These are phyloP conservation scores for Elymnias hypermnestra DNA, from an alignment of 1,140 invertebrate genomes.

Conservation along the genomic window DNA sequence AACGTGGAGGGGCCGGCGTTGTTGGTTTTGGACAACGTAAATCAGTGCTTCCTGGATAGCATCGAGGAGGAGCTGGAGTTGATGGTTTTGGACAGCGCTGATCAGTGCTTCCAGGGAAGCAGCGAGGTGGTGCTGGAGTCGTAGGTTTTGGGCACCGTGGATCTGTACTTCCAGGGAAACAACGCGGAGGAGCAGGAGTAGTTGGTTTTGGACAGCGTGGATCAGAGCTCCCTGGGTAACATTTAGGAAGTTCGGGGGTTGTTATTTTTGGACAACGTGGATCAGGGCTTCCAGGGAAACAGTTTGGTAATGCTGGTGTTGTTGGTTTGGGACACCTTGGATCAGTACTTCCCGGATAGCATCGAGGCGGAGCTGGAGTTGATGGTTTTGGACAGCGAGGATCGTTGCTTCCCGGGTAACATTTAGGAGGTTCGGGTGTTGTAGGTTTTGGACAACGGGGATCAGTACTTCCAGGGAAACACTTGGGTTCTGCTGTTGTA, in stretches of 20 bases:
- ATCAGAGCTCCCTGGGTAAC: constrained; percentile 34
- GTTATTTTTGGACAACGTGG: constrained; percentile 49
- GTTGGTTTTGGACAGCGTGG: constrained; percentile 53
- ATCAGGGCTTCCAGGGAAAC: constrained; percentile 42
- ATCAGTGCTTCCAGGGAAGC: constrained; percentile 68
- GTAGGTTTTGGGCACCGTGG: constrained; percentile 50
- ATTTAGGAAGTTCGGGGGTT: constrained; percentile 27
- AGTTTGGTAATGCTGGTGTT: constrained; percentile 23
- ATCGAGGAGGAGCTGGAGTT: constrained; percentile 19
- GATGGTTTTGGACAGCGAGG: constrained; percentile 50
- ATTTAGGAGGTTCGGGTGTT: constrained; percentile 33
- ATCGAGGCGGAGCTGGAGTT: constrained; percentile 24
- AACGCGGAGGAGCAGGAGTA: constrained; percentile 28
- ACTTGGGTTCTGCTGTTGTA: constrained; percentile 28
- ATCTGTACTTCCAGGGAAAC: constrained; percentile 57
- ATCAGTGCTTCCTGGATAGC: constrained; percentile 31
- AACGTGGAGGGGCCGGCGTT: constrained; percentile 26
- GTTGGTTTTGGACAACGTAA: constrained; percentile 49
- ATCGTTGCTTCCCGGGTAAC: constrained; percentile 66
- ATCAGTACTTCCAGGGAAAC: constrained; percentile 62
- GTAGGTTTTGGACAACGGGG: constrained; percentile 49
- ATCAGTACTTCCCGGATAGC: constrained; percentile 51
- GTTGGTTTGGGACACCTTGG: neutral
- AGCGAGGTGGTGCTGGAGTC: constrained; percentile 36
- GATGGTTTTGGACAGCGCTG: constrained; percentile 29